A percentile compares a stretch with the other conserved stretches of the same genome.
phyloP scores from a whole-genome alignment of 2,113 vertebrate genomes.

The Phoenicopterus ruber region DNA sequence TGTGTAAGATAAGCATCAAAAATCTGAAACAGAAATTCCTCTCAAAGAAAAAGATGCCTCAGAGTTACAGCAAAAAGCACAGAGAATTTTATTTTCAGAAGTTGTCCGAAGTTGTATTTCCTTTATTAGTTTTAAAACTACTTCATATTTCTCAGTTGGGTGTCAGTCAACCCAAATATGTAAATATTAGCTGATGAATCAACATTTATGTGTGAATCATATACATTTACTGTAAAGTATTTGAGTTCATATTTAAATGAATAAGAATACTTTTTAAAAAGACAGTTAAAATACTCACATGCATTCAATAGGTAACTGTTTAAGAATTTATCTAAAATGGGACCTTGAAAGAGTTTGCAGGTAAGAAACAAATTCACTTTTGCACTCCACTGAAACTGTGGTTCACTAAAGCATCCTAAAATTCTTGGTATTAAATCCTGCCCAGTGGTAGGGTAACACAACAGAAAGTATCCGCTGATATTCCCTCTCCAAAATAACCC shows the following conservation, averaged over 20 bases:
- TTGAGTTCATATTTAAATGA: not conserved
- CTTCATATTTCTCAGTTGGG: not conserved
- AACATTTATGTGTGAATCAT: not conserved
- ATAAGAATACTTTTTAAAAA: not conserved
- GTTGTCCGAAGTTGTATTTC: not conserved
- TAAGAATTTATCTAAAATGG: not conserved
- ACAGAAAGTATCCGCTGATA: not conserved
- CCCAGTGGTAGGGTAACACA: not conserved
- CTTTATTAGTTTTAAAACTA: not conserved
- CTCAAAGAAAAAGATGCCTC: not conserved
- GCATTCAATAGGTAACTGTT: not conserved
- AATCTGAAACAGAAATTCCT: not conserved
- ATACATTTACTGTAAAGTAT: not conserved
- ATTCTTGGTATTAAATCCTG: not conserved
- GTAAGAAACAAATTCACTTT: not conserved
- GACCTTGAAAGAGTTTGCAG: not conserved
- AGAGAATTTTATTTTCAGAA: not conserved
- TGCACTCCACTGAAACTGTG: not conserved
- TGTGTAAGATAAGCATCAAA: not conserved
- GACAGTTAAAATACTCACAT: not conserved
- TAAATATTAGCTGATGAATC: not conserved
- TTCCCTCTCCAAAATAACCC: fast-evolving
- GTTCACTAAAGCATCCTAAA: not conserved
- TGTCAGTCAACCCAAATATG: not conserved
- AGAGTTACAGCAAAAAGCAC: not conserved